phyloP scores from a whole-genome alignment of 2,113 vertebrate genomes.

The Plestiodon gilberti region DNA sequence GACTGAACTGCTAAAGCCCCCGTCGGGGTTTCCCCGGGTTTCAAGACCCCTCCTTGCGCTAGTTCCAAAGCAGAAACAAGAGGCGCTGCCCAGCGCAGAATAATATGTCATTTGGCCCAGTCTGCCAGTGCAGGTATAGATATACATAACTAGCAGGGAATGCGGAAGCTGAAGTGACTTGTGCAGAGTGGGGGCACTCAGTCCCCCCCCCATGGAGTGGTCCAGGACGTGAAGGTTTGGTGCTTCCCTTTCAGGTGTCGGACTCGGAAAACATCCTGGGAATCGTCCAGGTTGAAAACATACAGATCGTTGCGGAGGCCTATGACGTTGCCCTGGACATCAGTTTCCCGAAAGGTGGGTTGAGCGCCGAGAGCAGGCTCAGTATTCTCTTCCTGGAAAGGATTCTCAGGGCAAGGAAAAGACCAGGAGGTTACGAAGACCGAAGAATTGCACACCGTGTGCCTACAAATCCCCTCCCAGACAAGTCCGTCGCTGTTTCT shows the following conservation, averaged over 20 bases:
- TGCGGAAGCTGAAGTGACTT: too few relatives aligned
- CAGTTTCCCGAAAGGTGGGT: conserved; percentile 84
- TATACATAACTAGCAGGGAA: too few relatives aligned
- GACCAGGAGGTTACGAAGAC: background rate
- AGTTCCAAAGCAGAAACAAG: too few relatives aligned
- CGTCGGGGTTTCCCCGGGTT: too few relatives aligned
- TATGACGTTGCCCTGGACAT: conserved; percentile 86
- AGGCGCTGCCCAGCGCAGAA: too few relatives aligned
- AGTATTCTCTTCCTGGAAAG: background rate
- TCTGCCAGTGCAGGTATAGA: too few relatives aligned
- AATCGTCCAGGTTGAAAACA: conserved; percentile 84
- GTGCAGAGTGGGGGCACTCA: too few relatives aligned
- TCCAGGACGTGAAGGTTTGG: background rate
- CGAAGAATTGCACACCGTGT: background rate
- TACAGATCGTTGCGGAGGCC: conserved; percentile 84
- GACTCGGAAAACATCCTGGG: conserved; percentile 87
- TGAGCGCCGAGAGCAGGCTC: background rate
- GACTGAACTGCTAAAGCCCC: too few relatives aligned
- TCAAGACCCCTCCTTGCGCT: too few relatives aligned
- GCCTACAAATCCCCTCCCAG: too few relatives aligned
- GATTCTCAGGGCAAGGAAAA: background rate
- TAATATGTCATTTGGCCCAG: too few relatives aligned
- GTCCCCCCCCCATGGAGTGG: too few relatives aligned
- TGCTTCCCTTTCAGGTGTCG: conserved; percentile 78
- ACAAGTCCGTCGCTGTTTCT: background rate